Base-by-base conservation (phyloP, 1,140 invertebrate species). In the Drosophila punjabiensis region DNA sequence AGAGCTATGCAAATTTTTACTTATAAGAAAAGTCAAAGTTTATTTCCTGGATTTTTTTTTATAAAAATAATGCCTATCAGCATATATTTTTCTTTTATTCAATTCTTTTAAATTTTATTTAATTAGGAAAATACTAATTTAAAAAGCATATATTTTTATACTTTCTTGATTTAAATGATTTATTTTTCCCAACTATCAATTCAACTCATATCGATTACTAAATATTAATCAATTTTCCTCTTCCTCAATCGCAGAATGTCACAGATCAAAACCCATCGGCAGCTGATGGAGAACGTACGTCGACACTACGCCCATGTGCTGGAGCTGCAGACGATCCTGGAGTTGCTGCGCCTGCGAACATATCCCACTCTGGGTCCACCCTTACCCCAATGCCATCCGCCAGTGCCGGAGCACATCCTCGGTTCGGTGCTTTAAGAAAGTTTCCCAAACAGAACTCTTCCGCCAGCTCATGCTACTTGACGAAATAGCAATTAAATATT, bases 231-330 rank as follows among this genome's bases (percentile, higher is more conserved):
- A 8, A 16, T 10, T 20, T 5, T 13, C 14, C 11, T 13, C 7
- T 33, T 16, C 16, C 13, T 55, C 5, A 0, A 18, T 33, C 90
- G 30, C 60, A 95, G 94, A 79, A 94, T 95, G 92, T 77, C 84
- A 4, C 92, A 94, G 30, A 85, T 95, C 28, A 90, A 94, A 53
- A 90, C 92, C 47, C 93, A 95, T 78, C 93, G 94, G 7, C 77
- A 93, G 47, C 53, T 95, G 11, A 81, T 95, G 20, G 92, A 94
- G 28, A 94, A 94, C 75, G 94, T 96, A 50, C 94, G 95, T 66
- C 76, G 94, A 1, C 94, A 95, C 79, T 94, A 95, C 59, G 93
- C 93, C 6, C 93, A 95, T 60, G 93, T 95, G 2, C 68, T 95
- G 48, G 85, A 94, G 16, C 70, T 95, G 28, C 94, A 94, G 59